A percentile compares a stretch with the other conserved stretches of the same genome.
phyloP scores from a whole-genome alignment of 2,888 invertebrate genomes.

The Tanypteryx hageni region DNA sequence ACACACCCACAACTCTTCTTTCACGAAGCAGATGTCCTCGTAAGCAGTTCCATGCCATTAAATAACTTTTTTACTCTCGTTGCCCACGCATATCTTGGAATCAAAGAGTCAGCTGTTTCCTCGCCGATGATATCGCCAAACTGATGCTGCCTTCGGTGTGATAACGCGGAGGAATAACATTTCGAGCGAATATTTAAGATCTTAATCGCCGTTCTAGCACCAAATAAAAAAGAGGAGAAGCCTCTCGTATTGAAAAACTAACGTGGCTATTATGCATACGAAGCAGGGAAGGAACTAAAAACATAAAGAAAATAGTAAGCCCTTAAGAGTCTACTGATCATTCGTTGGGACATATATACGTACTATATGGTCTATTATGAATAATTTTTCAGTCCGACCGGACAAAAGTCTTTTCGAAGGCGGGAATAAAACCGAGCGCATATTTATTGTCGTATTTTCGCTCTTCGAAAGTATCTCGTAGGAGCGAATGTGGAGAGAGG shows the following conservation, averaged over 20 bases:
- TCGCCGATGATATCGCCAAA: slow-evolving; percentile 21
- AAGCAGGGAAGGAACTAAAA: neutral
- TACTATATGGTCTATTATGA: slow-evolving; percentile 32
- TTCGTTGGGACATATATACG: slow-evolving; percentile 28
- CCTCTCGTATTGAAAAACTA: slow-evolving; percentile 27
- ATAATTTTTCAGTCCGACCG: slow-evolving; percentile 43
- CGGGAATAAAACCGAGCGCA: neutral
- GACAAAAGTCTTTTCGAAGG: slow-evolving; percentile 48
- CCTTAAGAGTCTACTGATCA: neutral
- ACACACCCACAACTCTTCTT: slow-evolving; percentile 27
- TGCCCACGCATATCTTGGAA: slow-evolving; percentile 46
- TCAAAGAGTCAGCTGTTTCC: slow-evolving; percentile 56
- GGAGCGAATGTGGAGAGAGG: neutral
- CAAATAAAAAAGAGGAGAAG: slow-evolving; percentile 7
- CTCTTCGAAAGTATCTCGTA: slow-evolving; percentile 34
- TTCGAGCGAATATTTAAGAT: slow-evolving; percentile 46
- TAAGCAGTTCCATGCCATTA: slow-evolving; percentile 52
- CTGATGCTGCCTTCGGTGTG: slow-evolving; percentile 40
- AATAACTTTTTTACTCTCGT: slow-evolving; percentile 58
- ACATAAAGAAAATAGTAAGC: neutral
- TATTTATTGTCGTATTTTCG: slow-evolving; percentile 33
- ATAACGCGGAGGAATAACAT: slow-evolving; percentile 44
- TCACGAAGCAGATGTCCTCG: slow-evolving; percentile 50
- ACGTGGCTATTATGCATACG: neutral
- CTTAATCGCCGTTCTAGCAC: slow-evolving; percentile 1